Evolutionary conservation across 2,113 vertebrate species (phyloP).

Genomic region (Thermophis baileyi): DNA sequence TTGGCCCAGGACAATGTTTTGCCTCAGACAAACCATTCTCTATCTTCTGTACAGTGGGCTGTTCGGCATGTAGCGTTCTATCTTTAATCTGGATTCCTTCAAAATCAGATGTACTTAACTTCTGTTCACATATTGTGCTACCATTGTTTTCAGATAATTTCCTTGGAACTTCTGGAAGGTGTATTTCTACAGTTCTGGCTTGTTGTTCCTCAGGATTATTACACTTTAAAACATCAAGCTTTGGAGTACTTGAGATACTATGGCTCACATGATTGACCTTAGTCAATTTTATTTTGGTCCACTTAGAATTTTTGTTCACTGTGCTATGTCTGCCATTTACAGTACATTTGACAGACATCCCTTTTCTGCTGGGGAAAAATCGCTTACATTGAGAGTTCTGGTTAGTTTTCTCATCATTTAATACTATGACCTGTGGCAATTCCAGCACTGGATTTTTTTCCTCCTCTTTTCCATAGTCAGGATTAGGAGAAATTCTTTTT

Average conservation of each 20-base stretch:
- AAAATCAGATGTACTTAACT: slow-evolving; percentile 51
- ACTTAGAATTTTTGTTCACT: slow-evolving; percentile 80
- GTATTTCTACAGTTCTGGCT: slow-evolving; percentile 50
- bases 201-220: slow-evolving; percentile 51
- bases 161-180: slow-evolving; percentile 51
- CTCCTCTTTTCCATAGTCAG: slow-evolving; percentile 52
- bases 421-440: slow-evolving; percentile 45
- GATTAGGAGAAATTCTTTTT: slow-evolving; percentile 72
- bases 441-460: slow-evolving; percentile 49
- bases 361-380: slow-evolving; percentile 91
- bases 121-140: slow-evolving; percentile 47
- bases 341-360: slow-evolving; percentile 83
- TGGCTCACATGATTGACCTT: slow-evolving; percentile 71
- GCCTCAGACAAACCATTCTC: slow-evolving; percentile 69
- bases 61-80: slow-evolving; percentile 27
- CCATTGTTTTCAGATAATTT: slow-evolving; percentile 50
- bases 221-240: slow-evolving; percentile 55
- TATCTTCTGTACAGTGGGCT: slow-evolving; percentile 46
- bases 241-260: slow-evolving; percentile 60
- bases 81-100: slow-evolving; percentile 50
- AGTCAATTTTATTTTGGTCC: slow-evolving; percentile 90
- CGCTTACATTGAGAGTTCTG: slow-evolving; percentile 78
- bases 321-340: slow-evolving; percentile 76
- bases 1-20: slow-evolving; percentile 65
- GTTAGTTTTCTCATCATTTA: slow-evolving; percentile 56